Base-by-base conservation (phyloP, 1,140 invertebrate species). In the Zaprionus camerounensis region DNA sequence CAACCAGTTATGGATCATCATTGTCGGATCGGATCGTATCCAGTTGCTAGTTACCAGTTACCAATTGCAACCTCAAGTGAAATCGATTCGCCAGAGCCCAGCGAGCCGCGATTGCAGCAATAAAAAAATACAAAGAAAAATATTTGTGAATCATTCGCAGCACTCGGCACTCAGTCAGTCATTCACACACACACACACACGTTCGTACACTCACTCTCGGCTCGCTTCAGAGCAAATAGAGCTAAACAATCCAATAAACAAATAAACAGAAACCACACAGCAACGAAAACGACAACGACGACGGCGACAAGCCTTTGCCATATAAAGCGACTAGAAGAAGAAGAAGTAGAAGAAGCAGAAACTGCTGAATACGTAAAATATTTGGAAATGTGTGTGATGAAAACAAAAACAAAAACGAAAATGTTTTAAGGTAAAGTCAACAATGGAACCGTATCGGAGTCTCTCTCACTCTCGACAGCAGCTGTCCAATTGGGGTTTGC, bases 341-440 rank as follows among this genome's bases (percentile, higher is more conserved):
- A 49, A 22, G 44, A 5, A 46, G 46, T 0, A 71, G 46, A 44
- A 71, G 46, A 41, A 72, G 17, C 53, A 31, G 31, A 80, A 88
- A 86, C 75, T 74, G 84, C 85, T 87, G 84, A 87, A 83, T 88
- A 70, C 79, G 84, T 83, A 72, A 76, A 84, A 87, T 88, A 88
- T 81, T 81, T 59, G 56, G 62, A 75, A 62, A 67, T 76, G 41
- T 63, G 31, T 63, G 20, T 36, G 41, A 34, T 53, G 67, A 64
- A 64, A 71, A 75, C 53, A 51, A 71, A 75, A 70, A 63, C 49
- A 66, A 75, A 71, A 71, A 46, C 24, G 17, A 76, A 78, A 78
- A 78, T 72, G 57, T 68, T 87, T 88, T 78, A 88, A 87, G 85
- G 85, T 84, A 88, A 76, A 83, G 64, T 75, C 80, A 87, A 86